Conservation (phyloP, 2,888 invertebrate genomes). For the Phaonia tiefii region DNA sequence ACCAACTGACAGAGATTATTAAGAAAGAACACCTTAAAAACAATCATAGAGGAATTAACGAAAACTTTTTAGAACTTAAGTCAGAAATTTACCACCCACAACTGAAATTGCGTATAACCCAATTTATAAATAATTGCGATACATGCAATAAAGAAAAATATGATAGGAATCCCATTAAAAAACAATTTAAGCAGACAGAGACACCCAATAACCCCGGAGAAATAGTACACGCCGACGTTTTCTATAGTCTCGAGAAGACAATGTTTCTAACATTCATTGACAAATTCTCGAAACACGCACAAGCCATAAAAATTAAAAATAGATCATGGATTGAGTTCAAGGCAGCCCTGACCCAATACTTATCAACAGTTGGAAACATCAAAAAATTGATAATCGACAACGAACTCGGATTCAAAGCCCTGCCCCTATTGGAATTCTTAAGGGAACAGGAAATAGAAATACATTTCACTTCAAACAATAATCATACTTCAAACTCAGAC, state of each 20-base stretch:
- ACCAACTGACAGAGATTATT: too few species aligned
- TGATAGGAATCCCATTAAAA: constrained; percentile 56
- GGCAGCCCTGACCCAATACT: constrained; percentile 40
- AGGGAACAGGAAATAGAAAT: constrained; percentile 54
- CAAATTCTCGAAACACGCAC: too few species aligned
- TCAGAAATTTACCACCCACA: constrained; percentile 57
- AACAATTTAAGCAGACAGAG: constrained; percentile 67
- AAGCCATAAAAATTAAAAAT: too few species aligned
- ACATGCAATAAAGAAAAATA: too few species aligned
- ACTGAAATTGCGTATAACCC: constrained; percentile 56
- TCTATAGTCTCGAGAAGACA: constrained; percentile 38
- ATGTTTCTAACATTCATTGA: constrained; percentile 41
- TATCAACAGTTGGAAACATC: too few species aligned
- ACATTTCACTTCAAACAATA: constrained; percentile 60
- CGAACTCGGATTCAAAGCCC: constrained; percentile 66
- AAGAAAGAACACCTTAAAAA: too few species aligned
- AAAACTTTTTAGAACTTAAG: constrained; percentile 31
- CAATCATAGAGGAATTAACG: too few species aligned
- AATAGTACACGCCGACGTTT: constrained; percentile 50
- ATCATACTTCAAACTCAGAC: constrained; percentile 65
- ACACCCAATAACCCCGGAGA: constrained; percentile 68
- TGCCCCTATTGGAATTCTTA: constrained; percentile 58
- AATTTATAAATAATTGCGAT: constrained; percentile 68
- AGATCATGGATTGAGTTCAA: constrained; percentile 55
- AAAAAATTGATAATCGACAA: too few species aligned